A percentile compares a stretch with the other conserved stretches of the same genome.
These are phyloP conservation scores for Amphipoea lucens DNA, from an alignment of 2,888 invertebrate genomes.

Conservation along the genomic window DNA sequence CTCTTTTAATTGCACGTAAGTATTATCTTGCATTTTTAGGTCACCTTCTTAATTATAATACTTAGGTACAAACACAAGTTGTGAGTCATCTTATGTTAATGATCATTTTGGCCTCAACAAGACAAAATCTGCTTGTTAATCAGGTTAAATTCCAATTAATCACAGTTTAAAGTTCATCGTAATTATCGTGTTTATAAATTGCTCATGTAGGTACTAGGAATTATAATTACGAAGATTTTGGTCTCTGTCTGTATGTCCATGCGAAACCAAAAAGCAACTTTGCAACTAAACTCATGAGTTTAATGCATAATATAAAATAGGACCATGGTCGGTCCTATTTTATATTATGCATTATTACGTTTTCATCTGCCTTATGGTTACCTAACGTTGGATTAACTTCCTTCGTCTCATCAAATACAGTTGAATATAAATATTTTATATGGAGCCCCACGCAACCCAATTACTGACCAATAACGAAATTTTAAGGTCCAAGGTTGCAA, in stretches of 20 bases:
- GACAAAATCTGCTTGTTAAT: neutral
- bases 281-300: neutral
- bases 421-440: neutral
- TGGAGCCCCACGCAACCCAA: neutral
- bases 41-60: neutral
- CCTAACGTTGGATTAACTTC: neutral
- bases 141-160: conserved; percentile 16
- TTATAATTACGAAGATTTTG: neutral
- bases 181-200: conserved; percentile 18
- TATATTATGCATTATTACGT: neutral
- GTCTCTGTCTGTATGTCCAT: conserved; percentile 11
- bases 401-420: neutral
- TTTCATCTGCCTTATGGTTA: neutral
- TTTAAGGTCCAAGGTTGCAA: neutral
- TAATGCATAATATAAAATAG: too few species aligned
- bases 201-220: conserved; percentile 1
- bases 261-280: neutral
- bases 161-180: conserved; percentile 37
- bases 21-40: neutral
- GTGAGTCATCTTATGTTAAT: conserved; percentile 4
- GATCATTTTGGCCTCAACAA: neutral
- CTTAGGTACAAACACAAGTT: neutral
- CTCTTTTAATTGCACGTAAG: neutral
- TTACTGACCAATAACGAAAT: neutral
- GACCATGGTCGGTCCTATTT: neutral